Evolutionary conservation across 2,113 vertebrate genomes (phyloP), one percentile per base, ranked within the genome.

Genomic region (Xiphorhynchus elegans): DNA sequence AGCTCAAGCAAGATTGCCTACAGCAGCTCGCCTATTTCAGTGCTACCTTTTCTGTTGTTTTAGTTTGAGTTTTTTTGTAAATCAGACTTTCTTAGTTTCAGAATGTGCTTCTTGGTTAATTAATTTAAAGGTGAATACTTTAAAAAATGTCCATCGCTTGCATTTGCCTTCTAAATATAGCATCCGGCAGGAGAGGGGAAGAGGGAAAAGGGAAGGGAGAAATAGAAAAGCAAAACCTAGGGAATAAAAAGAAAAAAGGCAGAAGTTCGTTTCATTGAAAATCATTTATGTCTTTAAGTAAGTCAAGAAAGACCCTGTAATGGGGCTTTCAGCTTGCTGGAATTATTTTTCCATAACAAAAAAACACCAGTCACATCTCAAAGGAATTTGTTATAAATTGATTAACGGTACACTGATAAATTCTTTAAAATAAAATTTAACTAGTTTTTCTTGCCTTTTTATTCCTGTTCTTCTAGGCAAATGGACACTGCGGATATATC

Each of bases 251-350:
- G 55, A 59, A 47, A 47, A 6, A 26, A 69, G 23, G 9, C n/a
- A 26, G 60, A 95, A 90, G 18, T 55, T 72, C 20, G 69, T 81
- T 94, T 82, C 78, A 42, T 63, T 75, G 9, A 84, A 18, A 94
- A 59, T 68, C 0, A 75, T 35, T 78, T 50, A 21, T 3, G 9
- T 25, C 84, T 92, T 82, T 26, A 13, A 87, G 28, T 74, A 82
- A 59, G 14, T 29, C 37, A 83, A 26, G 13, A 89, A 56, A 13
- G 6, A 18, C 52, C 29, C 66, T 68, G 67, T 28, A 84, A 73
- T 31, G 42, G 19, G 21, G 92, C 78, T 62, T 85, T 87, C 31
- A 88, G 17, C 8, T 52, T 58, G 16, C 16, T 62, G 11, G 15
- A 74, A 74, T 69, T 52, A 87, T 55, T 42, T 59, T 90, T 79